phyloP scores from a whole-genome alignment of 2,113 vertebrate genomes.

The Atrichornis clamosus region DNA sequence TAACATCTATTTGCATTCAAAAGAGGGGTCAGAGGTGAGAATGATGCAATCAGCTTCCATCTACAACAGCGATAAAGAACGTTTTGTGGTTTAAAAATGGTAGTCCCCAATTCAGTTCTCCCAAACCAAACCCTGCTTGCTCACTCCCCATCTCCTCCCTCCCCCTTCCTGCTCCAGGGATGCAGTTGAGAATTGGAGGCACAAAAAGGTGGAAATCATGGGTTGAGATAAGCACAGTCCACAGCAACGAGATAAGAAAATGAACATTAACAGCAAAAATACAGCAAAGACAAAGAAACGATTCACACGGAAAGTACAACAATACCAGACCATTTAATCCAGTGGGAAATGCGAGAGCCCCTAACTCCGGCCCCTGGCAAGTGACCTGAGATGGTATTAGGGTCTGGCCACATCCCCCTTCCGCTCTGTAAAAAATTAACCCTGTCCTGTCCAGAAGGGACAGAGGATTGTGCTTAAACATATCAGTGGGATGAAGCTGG shows the following conservation, averaged over 20 bases:
- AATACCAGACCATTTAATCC: background rate
- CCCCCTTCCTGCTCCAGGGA: background rate
- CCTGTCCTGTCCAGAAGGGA: background rate
- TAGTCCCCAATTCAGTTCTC: background rate
- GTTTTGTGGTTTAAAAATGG: background rate
- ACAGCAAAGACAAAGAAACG: background rate
- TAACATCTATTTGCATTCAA: background rate
- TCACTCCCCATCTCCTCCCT: background rate
- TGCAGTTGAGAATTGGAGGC: background rate
- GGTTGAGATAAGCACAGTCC: background rate
- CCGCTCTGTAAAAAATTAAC: background rate
- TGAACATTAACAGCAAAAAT: background rate
- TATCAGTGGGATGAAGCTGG: background rate
- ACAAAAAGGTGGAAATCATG: background rate
- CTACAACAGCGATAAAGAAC: background rate
- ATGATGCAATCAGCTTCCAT: background rate
- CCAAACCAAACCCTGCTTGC: background rate
- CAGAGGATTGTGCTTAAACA: rapidly evolving
- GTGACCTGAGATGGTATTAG: background rate
- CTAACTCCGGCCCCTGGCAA: background rate
- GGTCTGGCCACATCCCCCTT: no score
- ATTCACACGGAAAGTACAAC: background rate
- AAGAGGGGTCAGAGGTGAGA: background rate
- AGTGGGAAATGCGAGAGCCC: background rate
- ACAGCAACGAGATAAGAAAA: background rate